Evolutionary conservation across 2,113 vertebrate genomes (phyloP).

Genomic region (Eublepharis macularius): DNA sequence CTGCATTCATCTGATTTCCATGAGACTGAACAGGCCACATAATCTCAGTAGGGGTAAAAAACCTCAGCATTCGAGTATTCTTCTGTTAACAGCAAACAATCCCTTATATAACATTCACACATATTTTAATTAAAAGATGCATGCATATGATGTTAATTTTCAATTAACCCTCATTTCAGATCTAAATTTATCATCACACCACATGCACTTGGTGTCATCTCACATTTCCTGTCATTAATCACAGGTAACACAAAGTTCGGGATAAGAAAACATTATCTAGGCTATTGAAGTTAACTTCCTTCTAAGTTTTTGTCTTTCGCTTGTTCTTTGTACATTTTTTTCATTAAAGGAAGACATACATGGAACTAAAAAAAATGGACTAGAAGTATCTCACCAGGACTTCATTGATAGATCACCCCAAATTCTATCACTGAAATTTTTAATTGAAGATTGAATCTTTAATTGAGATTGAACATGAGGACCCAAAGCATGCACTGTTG

Average conservation of each 20-base stretch:
- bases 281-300: neutral
- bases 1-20: neutral
- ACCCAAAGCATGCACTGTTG: neutral
- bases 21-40: neutral
- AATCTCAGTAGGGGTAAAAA: neutral
- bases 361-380: neutral
- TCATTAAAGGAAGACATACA: neutral
- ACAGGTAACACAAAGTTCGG: constrained; percentile 1
- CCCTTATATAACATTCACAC: neutral
- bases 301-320: neutral
- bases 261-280: neutral
- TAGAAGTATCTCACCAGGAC: neutral
- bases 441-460: neutral
- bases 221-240: constrained; percentile 5
- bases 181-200: constrained; percentile 13
- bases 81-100: constrained; percentile 3
- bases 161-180: neutral
- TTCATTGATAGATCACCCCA: neutral
- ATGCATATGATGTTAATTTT: constrained; percentile 7
- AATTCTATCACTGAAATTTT: neutral
- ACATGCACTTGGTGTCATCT: neutral
- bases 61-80: neutral
- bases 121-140: constrained; percentile 22
- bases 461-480: neutral
- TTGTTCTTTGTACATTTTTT: neutral